Conservation (phyloP, 2,113 vertebrate genomes). For the Catagonus wagneri region DNA sequence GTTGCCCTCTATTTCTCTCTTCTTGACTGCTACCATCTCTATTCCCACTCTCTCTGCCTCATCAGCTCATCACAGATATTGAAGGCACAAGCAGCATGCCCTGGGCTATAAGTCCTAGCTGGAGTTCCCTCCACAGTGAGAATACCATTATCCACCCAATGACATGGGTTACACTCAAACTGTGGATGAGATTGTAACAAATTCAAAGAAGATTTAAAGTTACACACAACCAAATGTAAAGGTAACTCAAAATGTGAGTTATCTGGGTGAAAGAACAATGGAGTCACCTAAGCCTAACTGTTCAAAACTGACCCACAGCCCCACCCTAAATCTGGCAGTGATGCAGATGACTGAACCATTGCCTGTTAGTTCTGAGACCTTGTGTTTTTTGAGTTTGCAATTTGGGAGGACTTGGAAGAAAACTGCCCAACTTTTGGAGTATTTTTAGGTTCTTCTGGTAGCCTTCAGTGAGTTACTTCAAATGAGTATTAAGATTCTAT, state of each 20-base stretch:
- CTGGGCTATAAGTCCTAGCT: not conserved
- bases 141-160: not conserved
- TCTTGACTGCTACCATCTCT: not conserved
- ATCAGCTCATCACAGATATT: conserved; percentile 15
- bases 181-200: not conserved
- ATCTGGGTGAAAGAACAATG: not conserved
- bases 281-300: not conserved
- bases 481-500: not conserved
- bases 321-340: not conserved
- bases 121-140: not conserved
- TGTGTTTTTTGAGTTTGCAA: not conserved
- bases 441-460: not conserved
- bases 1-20: conserved; percentile 11
- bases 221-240: conserved; percentile 1
- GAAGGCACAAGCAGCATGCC: not conserved
- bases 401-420: not conserved
- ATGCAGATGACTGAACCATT: not conserved
- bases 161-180: not conserved
- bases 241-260: not conserved
- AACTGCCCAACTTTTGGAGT: not conserved
- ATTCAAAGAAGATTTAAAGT: not conserved
- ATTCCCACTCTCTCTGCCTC: not conserved
- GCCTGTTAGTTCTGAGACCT: not conserved
- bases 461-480: not conserved
- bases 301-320: not conserved